Conservation (phyloP, 2,888 invertebrate genomes). For the Phaonia tiefii region DNA sequence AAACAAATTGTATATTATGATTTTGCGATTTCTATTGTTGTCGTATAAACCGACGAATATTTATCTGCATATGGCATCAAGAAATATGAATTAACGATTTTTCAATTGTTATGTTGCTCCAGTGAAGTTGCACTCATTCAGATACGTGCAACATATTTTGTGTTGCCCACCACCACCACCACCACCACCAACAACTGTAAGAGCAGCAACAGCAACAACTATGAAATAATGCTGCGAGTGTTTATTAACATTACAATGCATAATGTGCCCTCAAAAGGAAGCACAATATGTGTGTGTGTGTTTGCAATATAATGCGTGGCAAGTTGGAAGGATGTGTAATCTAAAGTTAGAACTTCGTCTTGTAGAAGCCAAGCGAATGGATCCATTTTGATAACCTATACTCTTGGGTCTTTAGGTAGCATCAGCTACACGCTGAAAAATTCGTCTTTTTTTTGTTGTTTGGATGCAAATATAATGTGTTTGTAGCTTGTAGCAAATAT, state of each 20-base stretch:
- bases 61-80: constrained; percentile 66
- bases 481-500: too few species aligned
- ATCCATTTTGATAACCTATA: too few species aligned
- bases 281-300: not conserved
- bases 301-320: not conserved
- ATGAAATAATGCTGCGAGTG: constrained; percentile 61
- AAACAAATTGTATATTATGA: constrained; percentile 31
- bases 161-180: constrained; percentile 48
- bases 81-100: constrained; percentile 46
- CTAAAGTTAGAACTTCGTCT: too few species aligned
- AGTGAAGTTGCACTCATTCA: constrained; percentile 46
- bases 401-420: too few species aligned
- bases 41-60: constrained; percentile 57
- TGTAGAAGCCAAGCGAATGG: too few species aligned
- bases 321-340: not conserved
- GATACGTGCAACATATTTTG: constrained; percentile 54
- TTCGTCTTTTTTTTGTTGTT: too few species aligned
- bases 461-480: too few species aligned
- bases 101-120: constrained; percentile 37
- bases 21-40: constrained; percentile 64
- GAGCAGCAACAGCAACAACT: constrained; percentile 54
- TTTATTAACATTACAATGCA: constrained; percentile 61
- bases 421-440: too few species aligned
- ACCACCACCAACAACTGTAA: constrained; percentile 45
- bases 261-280: not conserved